These are phyloP conservation scores for Apteryx owenii DNA, from an alignment of 2,113 vertebrate genomes.

Conservation along the genomic window DNA sequence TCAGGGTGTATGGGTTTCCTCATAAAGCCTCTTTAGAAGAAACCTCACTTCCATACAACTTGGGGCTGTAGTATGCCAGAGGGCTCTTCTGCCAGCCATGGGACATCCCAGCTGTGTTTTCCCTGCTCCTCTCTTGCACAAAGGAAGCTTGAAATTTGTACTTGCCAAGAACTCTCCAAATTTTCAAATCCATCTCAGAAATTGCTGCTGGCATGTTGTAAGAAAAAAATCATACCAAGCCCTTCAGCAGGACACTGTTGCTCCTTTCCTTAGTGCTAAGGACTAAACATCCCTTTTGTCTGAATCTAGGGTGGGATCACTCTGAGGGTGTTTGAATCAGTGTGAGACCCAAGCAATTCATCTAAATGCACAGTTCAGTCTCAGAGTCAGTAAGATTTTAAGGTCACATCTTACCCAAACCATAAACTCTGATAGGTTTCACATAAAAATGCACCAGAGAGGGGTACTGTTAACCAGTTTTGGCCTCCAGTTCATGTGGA, in stretches of 20 bases:
- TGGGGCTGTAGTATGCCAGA: neutral
- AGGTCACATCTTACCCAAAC: neutral
- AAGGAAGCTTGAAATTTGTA: neutral
- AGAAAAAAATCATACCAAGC: neutral
- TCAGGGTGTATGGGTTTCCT: neutral
- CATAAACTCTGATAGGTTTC: neutral
- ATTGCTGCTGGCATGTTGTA: neutral
- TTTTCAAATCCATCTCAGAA: neutral
- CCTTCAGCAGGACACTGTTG: neutral
- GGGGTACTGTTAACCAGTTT: neutral
- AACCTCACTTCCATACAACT: neutral
- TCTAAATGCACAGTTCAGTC: neutral
- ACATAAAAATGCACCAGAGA: neutral
- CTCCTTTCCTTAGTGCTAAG: neutral
- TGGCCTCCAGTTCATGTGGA: neutral
- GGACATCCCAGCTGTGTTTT: neutral
- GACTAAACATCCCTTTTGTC: neutral
- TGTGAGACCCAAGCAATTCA: neutral
- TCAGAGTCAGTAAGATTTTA: neutral
- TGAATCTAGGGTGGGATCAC: neutral
- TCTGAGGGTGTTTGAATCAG: neutral
- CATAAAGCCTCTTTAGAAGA: neutral
- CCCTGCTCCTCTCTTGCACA: neutral
- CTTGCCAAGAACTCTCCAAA: neutral
- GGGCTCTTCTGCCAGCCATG: neutral